These are phyloP conservation scores for Gobio gobio DNA, from an alignment of 2,113 vertebrate species.

Conservation along the genomic window DNA sequence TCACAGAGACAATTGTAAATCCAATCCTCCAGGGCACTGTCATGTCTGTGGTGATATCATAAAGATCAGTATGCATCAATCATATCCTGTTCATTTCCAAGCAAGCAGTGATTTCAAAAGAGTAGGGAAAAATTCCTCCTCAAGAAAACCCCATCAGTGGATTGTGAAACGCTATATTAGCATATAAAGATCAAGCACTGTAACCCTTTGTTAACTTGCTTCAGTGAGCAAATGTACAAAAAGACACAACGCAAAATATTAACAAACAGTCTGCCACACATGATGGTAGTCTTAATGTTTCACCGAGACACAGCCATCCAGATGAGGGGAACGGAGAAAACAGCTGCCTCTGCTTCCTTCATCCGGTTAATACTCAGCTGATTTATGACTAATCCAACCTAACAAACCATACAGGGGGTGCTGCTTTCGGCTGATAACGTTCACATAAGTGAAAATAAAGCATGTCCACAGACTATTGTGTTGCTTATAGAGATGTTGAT, in stretches of 20 bases:
- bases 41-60: neutral
- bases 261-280: neutral
- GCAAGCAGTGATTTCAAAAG: constrained; percentile 8
- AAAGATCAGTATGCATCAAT: constrained; percentile 11
- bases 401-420: constrained; percentile 1
- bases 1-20: neutral
- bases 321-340: constrained; percentile 38
- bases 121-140: neutral
- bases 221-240: neutral
- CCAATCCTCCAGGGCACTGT: neutral
- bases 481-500: neutral
- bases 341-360: constrained; percentile 36
- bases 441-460: constrained; percentile 13
- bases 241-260: neutral
- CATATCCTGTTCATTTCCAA: constrained; percentile 26
- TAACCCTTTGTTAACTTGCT: neutral
- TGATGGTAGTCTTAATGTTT: neutral
- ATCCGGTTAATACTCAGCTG: constrained; percentile 42
- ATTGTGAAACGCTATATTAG: constrained; percentile 22
- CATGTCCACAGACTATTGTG: neutral
- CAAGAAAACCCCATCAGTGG: neutral
- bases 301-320: constrained; percentile 16
- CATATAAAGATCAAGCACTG: neutral
- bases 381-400: constrained; percentile 44
- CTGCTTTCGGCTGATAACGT: neutral